These are phyloP conservation scores for Natator depressus DNA, from an alignment of 2,113 vertebrate species.

Conservation along the genomic window DNA sequence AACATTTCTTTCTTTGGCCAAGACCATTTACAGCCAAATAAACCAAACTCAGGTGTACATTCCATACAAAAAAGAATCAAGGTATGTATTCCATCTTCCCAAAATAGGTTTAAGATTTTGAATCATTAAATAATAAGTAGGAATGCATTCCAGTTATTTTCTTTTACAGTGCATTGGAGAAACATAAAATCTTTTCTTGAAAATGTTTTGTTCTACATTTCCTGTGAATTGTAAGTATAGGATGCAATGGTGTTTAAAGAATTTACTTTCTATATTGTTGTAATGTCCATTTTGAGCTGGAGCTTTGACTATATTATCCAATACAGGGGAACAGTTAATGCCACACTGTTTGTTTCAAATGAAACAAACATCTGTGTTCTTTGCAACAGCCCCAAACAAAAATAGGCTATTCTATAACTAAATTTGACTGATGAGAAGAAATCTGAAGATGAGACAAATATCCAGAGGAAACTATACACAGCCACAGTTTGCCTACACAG, in stretches of 20 bases:
- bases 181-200: neutral
- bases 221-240: neutral
- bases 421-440: neutral
- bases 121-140: accelerated
- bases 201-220: accelerated
- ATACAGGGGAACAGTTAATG: neutral
- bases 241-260: neutral
- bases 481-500: neutral
- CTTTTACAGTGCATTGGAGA: neutral
- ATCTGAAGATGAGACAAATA: neutral
- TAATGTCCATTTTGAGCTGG: neutral
- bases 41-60: neutral
- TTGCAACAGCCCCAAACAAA: neutral
- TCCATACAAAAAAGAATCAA: neutral
- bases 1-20: neutral
- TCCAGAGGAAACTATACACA: neutral
- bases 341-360: neutral
- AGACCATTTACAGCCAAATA: neutral
- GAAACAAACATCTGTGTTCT: neutral
- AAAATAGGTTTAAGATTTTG: accelerated
- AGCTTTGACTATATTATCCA: neutral
- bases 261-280: neutral
- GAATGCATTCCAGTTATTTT: neutral
- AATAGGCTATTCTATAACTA: neutral
- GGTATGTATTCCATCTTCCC: neutral